Evolutionary conservation across 37 sponge, comb jelly and placozoan genomes (phyloP).

Genomic region (Agelas oroides): DNA sequence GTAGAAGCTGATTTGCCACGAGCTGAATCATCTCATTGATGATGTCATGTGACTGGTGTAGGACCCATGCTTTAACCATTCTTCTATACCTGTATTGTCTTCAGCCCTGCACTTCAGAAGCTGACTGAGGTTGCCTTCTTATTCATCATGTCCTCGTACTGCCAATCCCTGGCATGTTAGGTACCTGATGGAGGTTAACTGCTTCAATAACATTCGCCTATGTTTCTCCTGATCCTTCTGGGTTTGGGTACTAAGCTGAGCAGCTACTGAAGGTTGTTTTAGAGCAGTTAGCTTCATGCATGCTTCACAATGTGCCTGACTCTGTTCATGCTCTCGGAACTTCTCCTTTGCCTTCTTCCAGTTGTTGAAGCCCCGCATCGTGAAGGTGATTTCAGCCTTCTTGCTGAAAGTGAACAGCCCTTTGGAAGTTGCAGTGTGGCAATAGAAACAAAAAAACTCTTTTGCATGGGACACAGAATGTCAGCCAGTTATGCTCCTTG

Average conservation of each 20-base stretch:
- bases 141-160: conserved; percentile 49
- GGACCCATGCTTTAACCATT: conserved; percentile 11
- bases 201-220: conserved; percentile 27
- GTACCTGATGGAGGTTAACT: conserved; percentile 25
- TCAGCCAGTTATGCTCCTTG: conserved; percentile 3
- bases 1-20: conserved; percentile 24
- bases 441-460: conserved; percentile 44
- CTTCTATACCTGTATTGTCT: not conserved
- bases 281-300: conserved; percentile 28
- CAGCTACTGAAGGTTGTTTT: not conserved
- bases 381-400: conserved; percentile 40
- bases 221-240: conserved; percentile 22
- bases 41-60: too few relatives aligned
- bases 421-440: conserved; percentile 1
- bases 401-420: conserved; percentile 4
- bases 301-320: conserved; percentile 40
- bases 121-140: conserved; percentile 47
- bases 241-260: not conserved
- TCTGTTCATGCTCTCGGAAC: conserved; percentile 6
- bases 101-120: conserved; percentile 5
- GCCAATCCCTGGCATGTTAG: conserved; percentile 31
- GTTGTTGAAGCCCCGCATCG: conserved; percentile 40
- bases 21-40: too few relatives aligned
- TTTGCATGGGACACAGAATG: conserved; percentile 1
- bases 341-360: conserved; percentile 44